These are phyloP conservation scores for Meles meles DNA, from an alignment of 2,113 vertebrate species.

Conservation along the genomic window DNA sequence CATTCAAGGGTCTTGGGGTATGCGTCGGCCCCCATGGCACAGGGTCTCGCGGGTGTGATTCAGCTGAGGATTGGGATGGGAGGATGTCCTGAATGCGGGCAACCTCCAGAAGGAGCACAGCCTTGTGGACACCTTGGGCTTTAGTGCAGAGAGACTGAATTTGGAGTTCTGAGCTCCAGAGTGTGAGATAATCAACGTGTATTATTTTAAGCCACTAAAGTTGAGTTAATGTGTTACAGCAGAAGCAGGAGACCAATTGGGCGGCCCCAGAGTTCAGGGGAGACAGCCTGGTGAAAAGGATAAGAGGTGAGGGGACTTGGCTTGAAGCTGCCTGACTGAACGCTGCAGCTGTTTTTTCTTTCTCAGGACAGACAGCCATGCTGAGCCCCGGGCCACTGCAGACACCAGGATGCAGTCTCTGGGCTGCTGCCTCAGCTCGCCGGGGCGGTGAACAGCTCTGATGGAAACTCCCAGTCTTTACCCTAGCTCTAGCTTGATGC, in stretches of 20 bases:
- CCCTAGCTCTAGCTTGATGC: background rate
- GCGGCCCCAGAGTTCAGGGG: background rate
- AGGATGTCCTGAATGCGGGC: background rate
- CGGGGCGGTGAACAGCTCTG: background rate
- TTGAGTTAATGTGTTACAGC: background rate
- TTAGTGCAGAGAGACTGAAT: background rate
- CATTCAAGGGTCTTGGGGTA: no score
- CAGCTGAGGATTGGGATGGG: background rate
- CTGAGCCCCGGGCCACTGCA: background rate
- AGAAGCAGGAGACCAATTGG: fast-evolving
- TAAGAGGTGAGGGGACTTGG: background rate
- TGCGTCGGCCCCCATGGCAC: fast-evolving
- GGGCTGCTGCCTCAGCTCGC: fast-evolving
- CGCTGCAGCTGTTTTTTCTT: fast-evolving
- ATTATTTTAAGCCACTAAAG: background rate
- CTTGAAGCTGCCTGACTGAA: background rate
- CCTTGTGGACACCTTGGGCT: fast-evolving
- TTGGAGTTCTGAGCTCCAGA: background rate
- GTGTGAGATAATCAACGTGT: background rate
- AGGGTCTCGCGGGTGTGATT: background rate
- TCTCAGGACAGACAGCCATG: background rate
- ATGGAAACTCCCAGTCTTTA: background rate
- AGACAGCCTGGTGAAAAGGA: background rate
- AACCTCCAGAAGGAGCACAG: background rate
- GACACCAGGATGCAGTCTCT: background rate